These are phyloP conservation scores for Lithophane socia DNA, from an alignment of 2,888 invertebrate species.

Conservation along the genomic window DNA sequence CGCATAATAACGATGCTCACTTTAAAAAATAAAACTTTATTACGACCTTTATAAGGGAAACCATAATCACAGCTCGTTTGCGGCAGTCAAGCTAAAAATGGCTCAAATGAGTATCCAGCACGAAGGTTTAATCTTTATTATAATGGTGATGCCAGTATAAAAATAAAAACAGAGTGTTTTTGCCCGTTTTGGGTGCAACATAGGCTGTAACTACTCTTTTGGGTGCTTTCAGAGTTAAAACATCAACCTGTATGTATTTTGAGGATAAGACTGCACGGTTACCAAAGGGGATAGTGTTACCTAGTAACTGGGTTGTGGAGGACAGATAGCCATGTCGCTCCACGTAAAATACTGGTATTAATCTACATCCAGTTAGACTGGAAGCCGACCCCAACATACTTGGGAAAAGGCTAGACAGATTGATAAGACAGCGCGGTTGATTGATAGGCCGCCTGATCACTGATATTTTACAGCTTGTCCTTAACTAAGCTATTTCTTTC, in stretches of 20 bases:
- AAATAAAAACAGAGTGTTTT: slow-evolving; percentile 55
- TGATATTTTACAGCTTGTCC: too few species aligned
- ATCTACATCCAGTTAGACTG: too few species aligned
- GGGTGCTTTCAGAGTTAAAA: not conserved
- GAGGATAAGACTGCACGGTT: not conserved
- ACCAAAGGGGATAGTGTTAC: too few species aligned
- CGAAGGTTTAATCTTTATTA: slow-evolving; percentile 44
- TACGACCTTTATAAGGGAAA: slow-evolving; percentile 18
- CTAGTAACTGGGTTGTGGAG: too few species aligned
- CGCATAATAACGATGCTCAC: slow-evolving; percentile 26
- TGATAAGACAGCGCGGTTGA: too few species aligned
- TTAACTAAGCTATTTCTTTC: too few species aligned
- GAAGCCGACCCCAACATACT: too few species aligned
- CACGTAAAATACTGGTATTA: too few species aligned
- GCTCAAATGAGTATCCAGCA: slow-evolving; percentile 23
- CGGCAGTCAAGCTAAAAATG: slow-evolving; percentile 26
- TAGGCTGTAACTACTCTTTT: slow-evolving; percentile 7
- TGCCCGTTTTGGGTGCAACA: slow-evolving; percentile 17
- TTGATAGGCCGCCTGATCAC: too few species aligned
- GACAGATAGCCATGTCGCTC: too few species aligned
- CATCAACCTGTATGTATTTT: not conserved
- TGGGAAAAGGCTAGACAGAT: too few species aligned
- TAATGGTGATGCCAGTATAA: slow-evolving; percentile 38
- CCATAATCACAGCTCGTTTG: slow-evolving; percentile 39
- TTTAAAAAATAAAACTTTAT: slow-evolving; percentile 59